Evolutionary conservation across 2,888 invertebrate species (phyloP), one percentile per base, ranked within the genome.

Genomic region (Napeogenes inachia): DNA sequence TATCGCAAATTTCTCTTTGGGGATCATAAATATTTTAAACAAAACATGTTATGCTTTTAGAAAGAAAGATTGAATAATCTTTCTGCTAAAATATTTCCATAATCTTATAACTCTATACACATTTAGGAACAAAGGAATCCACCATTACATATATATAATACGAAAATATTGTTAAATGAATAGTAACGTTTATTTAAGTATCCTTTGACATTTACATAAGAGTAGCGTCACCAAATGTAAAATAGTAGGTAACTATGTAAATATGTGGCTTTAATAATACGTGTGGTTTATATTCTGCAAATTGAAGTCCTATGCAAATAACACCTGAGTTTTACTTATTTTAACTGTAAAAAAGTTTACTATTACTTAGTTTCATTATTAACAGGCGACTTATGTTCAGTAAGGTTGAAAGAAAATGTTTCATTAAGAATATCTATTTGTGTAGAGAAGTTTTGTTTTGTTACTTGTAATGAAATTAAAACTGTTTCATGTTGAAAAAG

Each of bases 301-400:
- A 50, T 30, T 50, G 6, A 50, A 50, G 50, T 50, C 50, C 50
- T 50, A 50, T 30, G 30, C 50, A 50, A 50, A 50, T 50, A 50
- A 50, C 50, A 50, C 50, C 50, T 50, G 30, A 50, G 50, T 8
- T 30, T 50, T 50, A 30, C 50, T 50, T 50, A 50, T 30, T 30
- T 50, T 50, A 10, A 50, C 4, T 50, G 50, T 50, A 50, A 50
- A 50, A 30, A 50, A 12, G 21, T 50, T 30, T 50, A 8, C 2
- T 50, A n/a, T 50, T 30, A 30, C 50, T 50, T 12, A 10, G 50
- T 30, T n/a, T 21, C 21, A 30, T 10, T 50, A 30, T 50, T 50
- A 50, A 50, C 30, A 42, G 21, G 13, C 13, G 21, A 13, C 21
- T 50, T 21, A 30, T 30, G 21, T 50, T 30, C 12, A 13, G 6